Percentiles rank a stretch among this genome's conserved stretches.
These are phyloP conservation scores for Epinephelus awoara DNA, from an alignment of 2,797 vertebrate genomes.

Conservation along the genomic window DNA sequence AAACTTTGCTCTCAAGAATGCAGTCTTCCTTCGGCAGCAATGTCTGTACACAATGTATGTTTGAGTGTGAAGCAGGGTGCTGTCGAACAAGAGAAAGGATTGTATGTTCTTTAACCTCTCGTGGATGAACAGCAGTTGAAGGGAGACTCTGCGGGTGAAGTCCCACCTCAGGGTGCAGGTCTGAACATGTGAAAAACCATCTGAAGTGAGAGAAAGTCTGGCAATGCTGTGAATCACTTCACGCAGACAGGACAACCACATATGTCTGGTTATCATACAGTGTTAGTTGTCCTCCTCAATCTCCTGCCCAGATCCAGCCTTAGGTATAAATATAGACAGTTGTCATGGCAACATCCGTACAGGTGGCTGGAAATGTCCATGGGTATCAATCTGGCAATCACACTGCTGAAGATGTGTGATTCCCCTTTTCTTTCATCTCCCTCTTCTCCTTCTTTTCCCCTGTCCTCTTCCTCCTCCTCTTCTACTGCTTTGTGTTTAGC, in stretches of 20 bases:
- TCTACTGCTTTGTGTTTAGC: background rate
- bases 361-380: constrained; percentile 2
- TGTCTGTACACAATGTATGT: background rate
- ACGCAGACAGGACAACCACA: constrained; percentile 9
- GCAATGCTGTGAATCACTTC: constrained; percentile 26
- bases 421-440: background rate
- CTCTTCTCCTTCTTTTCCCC: background rate
- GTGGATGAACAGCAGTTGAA: background rate
- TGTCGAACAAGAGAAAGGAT: background rate
- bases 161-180: background rate
- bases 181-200: background rate
- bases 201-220: constrained; percentile 5
- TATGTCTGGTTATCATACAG: constrained; percentile 17
- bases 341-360: constrained; percentile 51
- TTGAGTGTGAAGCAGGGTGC: background rate
- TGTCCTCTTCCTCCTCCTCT: background rate
- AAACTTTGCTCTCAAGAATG: background rate
- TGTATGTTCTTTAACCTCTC: background rate
- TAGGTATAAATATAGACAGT: constrained; percentile 55
- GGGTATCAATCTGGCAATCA: constrained; percentile 36
- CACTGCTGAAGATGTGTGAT: constrained; percentile 16
- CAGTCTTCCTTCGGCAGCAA: too few species aligned
- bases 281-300: constrained; percentile 6
- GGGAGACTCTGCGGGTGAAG: background rate
- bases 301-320: background rate